These are phyloP conservation scores for Diplodus sargus DNA, from an alignment of 2,797 vertebrate species.

Conservation along the genomic window DNA sequence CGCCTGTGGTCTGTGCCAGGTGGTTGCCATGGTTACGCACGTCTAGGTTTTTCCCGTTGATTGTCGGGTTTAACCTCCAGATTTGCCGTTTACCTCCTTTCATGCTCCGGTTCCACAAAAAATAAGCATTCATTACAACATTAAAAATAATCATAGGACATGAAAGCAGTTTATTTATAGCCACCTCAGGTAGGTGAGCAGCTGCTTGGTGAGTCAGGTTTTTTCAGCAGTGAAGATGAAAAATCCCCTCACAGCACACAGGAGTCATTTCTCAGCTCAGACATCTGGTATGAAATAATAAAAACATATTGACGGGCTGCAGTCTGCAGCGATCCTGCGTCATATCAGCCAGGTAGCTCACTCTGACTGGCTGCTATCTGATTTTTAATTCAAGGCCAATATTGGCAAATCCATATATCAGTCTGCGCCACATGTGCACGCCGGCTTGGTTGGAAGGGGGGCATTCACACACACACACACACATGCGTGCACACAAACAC, in stretches of 20 bases:
- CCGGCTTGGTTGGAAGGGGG: background rate
- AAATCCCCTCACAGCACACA: slow-evolving; percentile 41
- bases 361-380: slow-evolving; percentile 37
- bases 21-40: slow-evolving; percentile 41
- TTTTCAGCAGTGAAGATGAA: slow-evolving; percentile 48
- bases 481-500: slow-evolving; percentile 17
- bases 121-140: slow-evolving; percentile 12
- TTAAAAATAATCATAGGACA: slow-evolving; percentile 29
- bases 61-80: slow-evolving; percentile 27
- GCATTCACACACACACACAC: background rate
- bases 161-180: slow-evolving; percentile 47
- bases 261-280: slow-evolving; percentile 57
- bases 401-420: slow-evolving; percentile 58
- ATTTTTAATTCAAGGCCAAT: slow-evolving; percentile 63
- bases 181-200: slow-evolving; percentile 38
- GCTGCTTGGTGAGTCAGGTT: slow-evolving; percentile 44
- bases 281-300: slow-evolving; percentile 66
- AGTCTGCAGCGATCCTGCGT: slow-evolving; percentile 71
- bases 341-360: slow-evolving; percentile 35
- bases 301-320: slow-evolving; percentile 53
- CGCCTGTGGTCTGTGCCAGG: background rate
- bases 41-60: slow-evolving; percentile 16
- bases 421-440: slow-evolving; percentile 22
- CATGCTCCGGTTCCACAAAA: background rate
- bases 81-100: slow-evolving; percentile 22